Base-by-base conservation (phyloP, 1,140 invertebrate species). In the Bombus haemorrhoidalis region DNA sequence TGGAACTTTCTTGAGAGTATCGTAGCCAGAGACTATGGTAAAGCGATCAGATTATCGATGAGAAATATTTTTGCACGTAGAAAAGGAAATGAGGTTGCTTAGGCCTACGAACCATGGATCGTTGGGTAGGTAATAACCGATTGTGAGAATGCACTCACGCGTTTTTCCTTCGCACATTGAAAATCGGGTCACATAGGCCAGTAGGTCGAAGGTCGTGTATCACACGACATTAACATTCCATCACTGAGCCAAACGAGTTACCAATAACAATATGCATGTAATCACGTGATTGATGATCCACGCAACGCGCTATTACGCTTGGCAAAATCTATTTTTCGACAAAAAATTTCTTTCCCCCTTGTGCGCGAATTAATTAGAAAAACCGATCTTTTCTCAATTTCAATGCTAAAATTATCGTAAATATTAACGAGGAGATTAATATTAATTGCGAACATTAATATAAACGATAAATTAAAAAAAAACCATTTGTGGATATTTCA, bases 141-240 rank as follows among this genome's bases (percentile, higher is more conserved):
- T 59, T 81, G 79, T 81, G 79, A 72, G 68, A 81, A 72, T 28
- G 47, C 68, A 32, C n/a, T 32, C 66, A 22, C 25, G 15, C 22
- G 72, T 59, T 81, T 81, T 81, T 41, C 34, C 25, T 59, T 41
- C 25, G 25, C 32, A 18, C n/a, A 41, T 12, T 39, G 68, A 72
- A 81, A 81, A 81, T 72, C 47, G 32, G 47, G 79, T 37, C 69
- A 9, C 6, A 32, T 9, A 62, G 12, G 57, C 37, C 75, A 39
- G 32, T 37, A 34, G 37, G 79, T 81, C 68, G 47, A 25, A 39
- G 79, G 79, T 81, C 79, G 10, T 10, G 12, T 43, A 47, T 79
- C 64, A n/a, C 28, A n/a, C 12, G 76, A 66, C 74, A 76, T 78
- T 66, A 79, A 79, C 77, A 64, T 79, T 79, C 64, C 64, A 68